Evolutionary conservation across 2,113 vertebrate species (phyloP), one percentile per base, ranked within the genome.

Genomic region (Charina bottae): DNA sequence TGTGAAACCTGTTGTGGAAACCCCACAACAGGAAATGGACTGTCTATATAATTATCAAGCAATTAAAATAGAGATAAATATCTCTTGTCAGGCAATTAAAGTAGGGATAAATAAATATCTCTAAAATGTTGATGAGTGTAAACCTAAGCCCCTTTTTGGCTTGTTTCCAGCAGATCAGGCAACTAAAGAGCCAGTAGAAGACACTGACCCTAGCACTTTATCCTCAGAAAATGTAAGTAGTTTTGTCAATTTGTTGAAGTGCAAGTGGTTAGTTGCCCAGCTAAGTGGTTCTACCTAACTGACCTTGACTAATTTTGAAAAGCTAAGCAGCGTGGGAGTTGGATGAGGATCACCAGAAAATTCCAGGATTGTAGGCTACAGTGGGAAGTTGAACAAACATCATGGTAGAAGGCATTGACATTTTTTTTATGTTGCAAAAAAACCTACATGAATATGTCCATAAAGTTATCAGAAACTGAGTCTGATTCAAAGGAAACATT

Each of bases 161-260:
- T 91, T 84, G 59, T 83, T 84, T 93, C 72, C 92, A 88, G 37
- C 96, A 98, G 98, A 97, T 94, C 97, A 97, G 94, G 97, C 90
- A 94, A 93, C 94, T 89, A 98, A 98, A 92, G 98, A 98, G 90
- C 99, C 99, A 0, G 99, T 99, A 95, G 99, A 99, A 95, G 99
- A 99, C 95, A 99, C 98, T 0, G 99, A 99, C 96, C 99, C 99
- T 37, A 99, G 98, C 96, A 98, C 98, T 95, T 97, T 99, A 54
- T 97, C 98, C n/a, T 97, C 98, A 94, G 96, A 98, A 94, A 96
- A 97, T 97, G 99, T 99, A 97, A 58, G 98, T 96, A 53, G 0
- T 54, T 91, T 93, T 46, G 10, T 68, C 26, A 3, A 2, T 84
- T 68, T 86, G 8, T 42, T 7, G 13, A 2, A 1, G 24, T 24